Evolutionary conservation across 2,888 invertebrate species (phyloP).

Genomic region (Habrosyne pyritoides): DNA sequence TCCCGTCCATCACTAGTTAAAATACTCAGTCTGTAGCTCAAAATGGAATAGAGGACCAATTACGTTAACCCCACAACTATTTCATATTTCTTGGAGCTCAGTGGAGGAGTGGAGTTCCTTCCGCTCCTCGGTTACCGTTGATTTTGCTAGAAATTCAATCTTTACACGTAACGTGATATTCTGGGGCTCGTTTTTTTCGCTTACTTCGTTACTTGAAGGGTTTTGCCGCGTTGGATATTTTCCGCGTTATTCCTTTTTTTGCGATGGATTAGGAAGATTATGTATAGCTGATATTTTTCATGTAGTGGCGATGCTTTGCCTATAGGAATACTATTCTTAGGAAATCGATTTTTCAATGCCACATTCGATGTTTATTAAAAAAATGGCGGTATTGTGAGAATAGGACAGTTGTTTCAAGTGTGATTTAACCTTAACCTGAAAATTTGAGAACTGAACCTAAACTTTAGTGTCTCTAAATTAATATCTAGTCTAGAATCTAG

Average conservation of each 20-base stretch:
- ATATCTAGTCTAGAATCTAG: too few species aligned
- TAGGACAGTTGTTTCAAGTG: too few species aligned
- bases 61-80: constrained; percentile 32
- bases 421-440: too few species aligned
- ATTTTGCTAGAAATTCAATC: constrained; percentile 41
- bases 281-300: not conserved
- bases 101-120: constrained; percentile 17
- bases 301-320: not conserved
- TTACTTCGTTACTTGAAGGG: constrained; percentile 26
- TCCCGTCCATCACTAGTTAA: not conserved
- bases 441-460: too few species aligned
- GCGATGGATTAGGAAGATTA: not conserved
- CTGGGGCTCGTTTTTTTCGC: constrained; percentile 30
- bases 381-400: too few species aligned
- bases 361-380: too few species aligned
- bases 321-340: too few species aligned
- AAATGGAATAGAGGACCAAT: constrained; percentile 24
- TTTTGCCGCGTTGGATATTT: constrained; percentile 12
- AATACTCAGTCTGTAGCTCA: not conserved
- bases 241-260: constrained; percentile 14
- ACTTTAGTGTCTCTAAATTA: too few species aligned
- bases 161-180: constrained; percentile 40
- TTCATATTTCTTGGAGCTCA: constrained; percentile 30
- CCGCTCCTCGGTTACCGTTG: constrained; percentile 21
- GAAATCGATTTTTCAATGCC: too few species aligned